Base-by-base conservation (phyloP, 1,140 invertebrate species). In the Zaprionus africanus region DNA sequence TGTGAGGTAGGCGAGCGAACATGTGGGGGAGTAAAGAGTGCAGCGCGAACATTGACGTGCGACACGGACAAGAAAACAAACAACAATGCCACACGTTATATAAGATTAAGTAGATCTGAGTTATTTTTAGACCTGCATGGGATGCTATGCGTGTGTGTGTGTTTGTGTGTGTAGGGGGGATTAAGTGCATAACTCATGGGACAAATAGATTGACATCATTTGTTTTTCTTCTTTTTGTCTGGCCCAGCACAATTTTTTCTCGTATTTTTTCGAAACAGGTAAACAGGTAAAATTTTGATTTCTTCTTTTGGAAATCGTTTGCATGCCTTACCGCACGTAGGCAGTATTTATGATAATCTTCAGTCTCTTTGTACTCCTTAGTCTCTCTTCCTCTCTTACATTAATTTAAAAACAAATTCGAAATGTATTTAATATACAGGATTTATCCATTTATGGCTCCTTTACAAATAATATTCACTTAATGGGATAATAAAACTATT, bases 311-410 rank as follows among this genome's bases (percentile, higher is more conserved):
- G 51, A 38, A 58, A 54, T 19, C 26, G 49, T 41, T 61, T 61
- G 43, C 78, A 63, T 84, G 81, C 41, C 53, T 56, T 19, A 12
- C 36, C 2, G 49, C 78, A 84, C 82, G 82, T 85, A 85, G 53
- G 62, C 82, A 62, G 49, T 17, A 28, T 26, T 38, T 41, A 11
- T 34, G 31, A 34, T 34, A 34, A 34, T 11, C 3, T 11, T 34
- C 11, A 34, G 31, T 34, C 9, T 11, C 9, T 34, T 34, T 34
- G 0, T 34, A 34, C 31, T 5, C 26, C 7, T 11, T 9, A 9
- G 17, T 62, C 43, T 11, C 13, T n/a, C n/a, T n/a, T n/a, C 26
- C 28, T 43, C 38, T 26, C n/a, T 17, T 34, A 34, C 9, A 0
- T 34, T 4, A 46, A 51, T 22, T 53, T 41, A 17, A 34, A 34